Base-by-base conservation (phyloP, 2,113 vertebrate species). In the Mesembrinibis cayennensis region DNA sequence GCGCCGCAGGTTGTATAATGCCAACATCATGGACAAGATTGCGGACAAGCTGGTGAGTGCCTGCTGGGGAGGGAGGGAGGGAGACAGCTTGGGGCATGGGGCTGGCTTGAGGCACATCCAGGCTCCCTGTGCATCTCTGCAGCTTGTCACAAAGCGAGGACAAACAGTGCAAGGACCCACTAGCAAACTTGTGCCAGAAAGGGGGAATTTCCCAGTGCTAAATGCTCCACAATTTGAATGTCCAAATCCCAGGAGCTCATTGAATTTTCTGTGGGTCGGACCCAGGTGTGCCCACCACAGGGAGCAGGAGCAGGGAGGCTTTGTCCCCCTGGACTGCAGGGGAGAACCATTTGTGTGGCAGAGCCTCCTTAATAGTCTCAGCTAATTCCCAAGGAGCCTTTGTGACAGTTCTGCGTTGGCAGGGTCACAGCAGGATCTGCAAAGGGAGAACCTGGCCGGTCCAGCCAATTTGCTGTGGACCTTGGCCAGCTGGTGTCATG, bases 21-120 rank as follows among this genome's bases (percentile, higher is more conserved):
- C 99, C 87, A 99, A 99, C 98, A 99, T 99, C 89, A 99, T 99
- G 95, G 99, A 99, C 97, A 99, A 99, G 97, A 98, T 99, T 8
- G 99, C 99, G 0, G 98, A 99, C 94, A 99, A 99, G 87, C 97
- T 99, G 99, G 99, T 98, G 96, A 98, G 98, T 94, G 16, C 1
- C 0, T 26, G 32, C 12, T 4, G 38, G 38, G 11, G 19, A 63
- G 22, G 56, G 40, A 17, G 14, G 32, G 32, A 17, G 14, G 32
- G 32, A 25, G 26, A 17, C 12, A 65, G 47, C 26, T 19, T 7
- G 34, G 63, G 74, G 40, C 72, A 8, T 0, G 6, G 13, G 10
- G 27, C 7, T 15, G 21, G 18, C 11, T 2, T 6, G 11, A 26
- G 22, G 32, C 9, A 72, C 45, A 7, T 14, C 67, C 42, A 14